These are phyloP conservation scores for Tenthredo notha DNA, from an alignment of 2,888 invertebrate species.

Conservation along the genomic window DNA sequence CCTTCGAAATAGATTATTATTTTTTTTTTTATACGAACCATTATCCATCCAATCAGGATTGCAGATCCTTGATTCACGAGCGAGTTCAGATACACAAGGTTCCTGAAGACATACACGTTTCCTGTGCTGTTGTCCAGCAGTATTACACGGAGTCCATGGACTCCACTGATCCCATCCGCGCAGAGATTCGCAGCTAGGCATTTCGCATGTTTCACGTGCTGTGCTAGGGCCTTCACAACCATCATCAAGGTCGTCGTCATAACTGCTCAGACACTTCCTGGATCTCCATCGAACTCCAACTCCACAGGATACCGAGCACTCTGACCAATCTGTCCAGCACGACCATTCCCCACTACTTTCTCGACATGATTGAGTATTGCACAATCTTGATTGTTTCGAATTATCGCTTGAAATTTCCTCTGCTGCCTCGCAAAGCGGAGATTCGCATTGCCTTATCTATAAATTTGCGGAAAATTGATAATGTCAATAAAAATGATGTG, in stretches of 20 bases:
- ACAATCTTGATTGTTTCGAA: constrained; percentile 83
- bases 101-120: constrained; percentile 86
- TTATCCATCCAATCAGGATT: constrained; percentile 73
- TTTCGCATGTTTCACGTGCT: constrained; percentile 86
- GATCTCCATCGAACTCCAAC: constrained; percentile 85
- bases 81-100: constrained; percentile 73
- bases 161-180: constrained; percentile 90
- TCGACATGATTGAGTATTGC: constrained; percentile 87
- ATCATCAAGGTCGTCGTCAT: constrained; percentile 62
- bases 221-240: constrained; percentile 84
- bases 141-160: constrained; percentile 85
- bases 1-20: neutral
- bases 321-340: constrained; percentile 93
- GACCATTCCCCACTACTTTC: constrained; percentile 84
- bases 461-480: neutral
- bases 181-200: constrained; percentile 85
- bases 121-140: constrained; percentile 84
- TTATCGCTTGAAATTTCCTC: constrained; percentile 46
- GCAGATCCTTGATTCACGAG: constrained; percentile 85
- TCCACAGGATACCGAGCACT: constrained; percentile 88
- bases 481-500: neutral
- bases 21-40: constrained; percentile 65
- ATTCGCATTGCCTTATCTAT: constrained; percentile 79
- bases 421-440: constrained; percentile 80
- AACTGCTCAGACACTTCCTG: constrained; percentile 82